Percentiles rank a stretch among this genome's conserved stretches.
Conservation (phyloP, 2,888 invertebrate genomes). For the Hirudinaria manillensis region DNA sequence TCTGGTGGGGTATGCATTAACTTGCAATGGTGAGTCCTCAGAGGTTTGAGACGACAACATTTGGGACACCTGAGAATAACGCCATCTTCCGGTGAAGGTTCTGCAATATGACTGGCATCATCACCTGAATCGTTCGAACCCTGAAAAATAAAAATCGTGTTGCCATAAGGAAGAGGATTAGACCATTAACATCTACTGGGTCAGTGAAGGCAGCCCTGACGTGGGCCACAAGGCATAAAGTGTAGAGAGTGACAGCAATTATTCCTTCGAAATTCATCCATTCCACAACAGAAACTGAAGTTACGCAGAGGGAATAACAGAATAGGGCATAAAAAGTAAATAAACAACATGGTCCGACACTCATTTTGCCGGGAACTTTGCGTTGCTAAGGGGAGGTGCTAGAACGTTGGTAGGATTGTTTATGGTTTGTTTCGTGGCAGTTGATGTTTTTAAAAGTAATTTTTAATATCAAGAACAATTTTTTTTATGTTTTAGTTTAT, state of each 20-base stretch:
- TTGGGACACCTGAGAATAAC: conserved; percentile 17
- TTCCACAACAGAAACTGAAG: not conserved
- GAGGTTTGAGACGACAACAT: conserved; percentile 20
- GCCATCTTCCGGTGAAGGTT: too few species aligned
- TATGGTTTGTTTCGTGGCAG: not conserved
- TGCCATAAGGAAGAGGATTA: not conserved
- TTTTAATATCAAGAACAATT: too few species aligned
- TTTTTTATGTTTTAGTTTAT: too few species aligned
- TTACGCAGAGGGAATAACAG: not conserved
- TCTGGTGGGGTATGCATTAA: not conserved
- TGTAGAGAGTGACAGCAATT: not conserved
- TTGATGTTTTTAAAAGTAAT: too few species aligned
- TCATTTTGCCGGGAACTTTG: not conserved
- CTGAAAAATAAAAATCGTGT: not conserved
- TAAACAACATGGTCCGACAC: not conserved
- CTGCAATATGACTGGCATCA: not conserved
- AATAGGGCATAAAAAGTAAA: not conserved
- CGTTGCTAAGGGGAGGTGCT: conserved; percentile 2
- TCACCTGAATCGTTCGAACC: not conserved
- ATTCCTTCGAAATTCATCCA: not conserved
- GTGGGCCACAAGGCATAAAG: not conserved
- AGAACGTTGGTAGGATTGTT: not conserved
- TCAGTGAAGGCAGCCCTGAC: not conserved
- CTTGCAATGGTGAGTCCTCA: conserved; percentile 28
- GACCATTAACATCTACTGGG: not conserved